These are phyloP conservation scores for Nothobranchius kuhntae DNA, from an alignment of 2,113 vertebrate species.

Conservation along the genomic window DNA sequence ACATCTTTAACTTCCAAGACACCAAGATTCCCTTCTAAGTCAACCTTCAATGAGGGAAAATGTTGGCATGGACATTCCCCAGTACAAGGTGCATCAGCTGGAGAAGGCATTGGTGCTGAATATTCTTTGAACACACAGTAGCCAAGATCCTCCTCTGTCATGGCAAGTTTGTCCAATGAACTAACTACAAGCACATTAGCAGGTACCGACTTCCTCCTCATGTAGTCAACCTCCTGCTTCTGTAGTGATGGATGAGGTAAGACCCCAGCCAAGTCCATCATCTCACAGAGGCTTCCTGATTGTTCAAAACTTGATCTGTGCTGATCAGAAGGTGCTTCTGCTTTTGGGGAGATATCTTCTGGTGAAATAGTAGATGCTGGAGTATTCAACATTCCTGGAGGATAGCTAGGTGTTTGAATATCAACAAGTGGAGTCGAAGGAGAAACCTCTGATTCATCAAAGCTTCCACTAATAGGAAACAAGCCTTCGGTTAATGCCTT, in stretches of 20 bases:
- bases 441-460: slow-evolving; percentile 38
- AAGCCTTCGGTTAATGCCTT: slow-evolving; percentile 21
- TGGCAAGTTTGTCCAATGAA: slow-evolving; percentile 55
- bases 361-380: slow-evolving; percentile 22
- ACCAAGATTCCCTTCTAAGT: slow-evolving; percentile 31
- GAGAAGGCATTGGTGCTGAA: slow-evolving; percentile 70
- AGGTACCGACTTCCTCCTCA: slow-evolving; percentile 66
- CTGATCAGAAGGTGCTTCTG: slow-evolving; percentile 23
- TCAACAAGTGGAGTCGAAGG: slow-evolving; percentile 32
- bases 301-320: slow-evolving; percentile 27
- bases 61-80: slow-evolving; percentile 45
- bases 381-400: slow-evolving; percentile 44
- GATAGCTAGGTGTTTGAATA: slow-evolving; percentile 7
- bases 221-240: slow-evolving; percentile 45
- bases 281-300: slow-evolving; percentile 58
- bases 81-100: slow-evolving; percentile 68
- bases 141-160: slow-evolving; percentile 55
- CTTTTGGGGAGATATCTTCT: slow-evolving; percentile 6
- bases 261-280: slow-evolving; percentile 68
- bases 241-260: slow-evolving; percentile 45
- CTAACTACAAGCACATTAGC: slow-evolving; percentile 53
- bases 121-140: slow-evolving; percentile 71
- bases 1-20: slow-evolving; percentile 12
- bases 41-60: slow-evolving; percentile 55
- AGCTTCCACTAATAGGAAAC: slow-evolving; percentile 45